Conservation (phyloP, 2,113 vertebrate genomes). For the Desmodus rotundus region DNA sequence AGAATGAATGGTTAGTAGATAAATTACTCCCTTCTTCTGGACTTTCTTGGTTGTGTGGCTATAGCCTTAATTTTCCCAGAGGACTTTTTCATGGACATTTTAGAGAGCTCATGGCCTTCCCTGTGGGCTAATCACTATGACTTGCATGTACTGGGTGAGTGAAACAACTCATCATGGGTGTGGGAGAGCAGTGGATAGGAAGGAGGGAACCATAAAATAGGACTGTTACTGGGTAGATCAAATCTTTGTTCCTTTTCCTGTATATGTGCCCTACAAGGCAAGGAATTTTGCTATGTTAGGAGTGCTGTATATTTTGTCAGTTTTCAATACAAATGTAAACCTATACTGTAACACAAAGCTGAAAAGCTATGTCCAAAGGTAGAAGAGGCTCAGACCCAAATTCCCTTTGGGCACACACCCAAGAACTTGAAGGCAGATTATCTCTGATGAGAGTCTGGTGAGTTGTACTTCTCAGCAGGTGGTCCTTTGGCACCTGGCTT, state of each 20-base stretch:
- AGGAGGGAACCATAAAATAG: background rate
- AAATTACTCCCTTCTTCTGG: background rate
- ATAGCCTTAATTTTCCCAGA: background rate
- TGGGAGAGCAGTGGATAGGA: background rate
- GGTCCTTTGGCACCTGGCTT: background rate
- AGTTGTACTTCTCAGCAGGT: background rate
- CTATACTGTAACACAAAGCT: background rate
- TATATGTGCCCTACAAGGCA: background rate
- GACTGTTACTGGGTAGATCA: background rate
- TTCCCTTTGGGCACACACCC: background rate
- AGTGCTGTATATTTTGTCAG: background rate
- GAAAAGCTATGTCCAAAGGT: background rate
- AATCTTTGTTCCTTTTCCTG: background rate
- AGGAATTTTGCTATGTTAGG: background rate
- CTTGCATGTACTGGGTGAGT: background rate
- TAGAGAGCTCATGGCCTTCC: background rate
- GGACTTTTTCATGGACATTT: background rate
- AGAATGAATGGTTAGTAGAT: background rate
- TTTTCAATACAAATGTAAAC: constrained; percentile 15
- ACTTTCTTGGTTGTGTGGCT: background rate
- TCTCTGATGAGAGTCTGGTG: background rate
- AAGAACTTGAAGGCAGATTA: background rate
- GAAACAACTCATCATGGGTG: background rate
- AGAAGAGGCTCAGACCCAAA: background rate
- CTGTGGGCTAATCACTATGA: background rate